These are phyloP conservation scores for Brachionus sp. DNA, from an alignment of 1,140 invertebrate genomes.

Conservation along the genomic window DNA sequence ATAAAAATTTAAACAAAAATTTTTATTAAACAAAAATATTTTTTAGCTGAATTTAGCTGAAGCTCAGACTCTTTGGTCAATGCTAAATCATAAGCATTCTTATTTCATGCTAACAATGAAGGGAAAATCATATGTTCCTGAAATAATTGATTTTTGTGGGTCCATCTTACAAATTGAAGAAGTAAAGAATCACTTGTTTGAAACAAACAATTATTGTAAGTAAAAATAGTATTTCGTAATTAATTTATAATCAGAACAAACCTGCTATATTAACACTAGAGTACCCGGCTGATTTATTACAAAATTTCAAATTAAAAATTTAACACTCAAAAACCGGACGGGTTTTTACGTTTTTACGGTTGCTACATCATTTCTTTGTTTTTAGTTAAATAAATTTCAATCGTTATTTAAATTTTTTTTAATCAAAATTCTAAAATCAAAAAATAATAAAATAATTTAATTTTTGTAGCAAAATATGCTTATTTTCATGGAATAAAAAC, in stretches of 20 bases:
- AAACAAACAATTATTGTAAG: slow-evolving; percentile 29
- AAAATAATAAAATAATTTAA: no score
- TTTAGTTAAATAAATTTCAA: no score
- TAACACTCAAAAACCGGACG: no score
- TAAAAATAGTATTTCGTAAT: not conserved
- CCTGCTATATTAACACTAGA: no score
- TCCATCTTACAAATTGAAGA: not conserved
- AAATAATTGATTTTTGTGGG: slow-evolving; percentile 6
- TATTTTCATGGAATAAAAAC: no score
- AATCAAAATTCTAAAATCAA: no score
- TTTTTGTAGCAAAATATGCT: no score
- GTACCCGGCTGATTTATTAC: no score
- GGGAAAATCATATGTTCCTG: slow-evolving; percentile 16
- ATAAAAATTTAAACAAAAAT: not conserved
- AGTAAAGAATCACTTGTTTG: slow-evolving; percentile 11
- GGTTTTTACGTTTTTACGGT: no score
- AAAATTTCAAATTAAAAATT: no score
- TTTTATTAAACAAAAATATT: not conserved
- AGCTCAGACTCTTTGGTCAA: not conserved
- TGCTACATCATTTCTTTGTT: no score
- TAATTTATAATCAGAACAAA: not conserved
- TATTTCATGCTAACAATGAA: not conserved
- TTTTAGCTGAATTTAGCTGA: not conserved
- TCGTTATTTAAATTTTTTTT: no score
- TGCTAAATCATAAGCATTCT: slow-evolving; percentile 17